Percentiles rank a stretch among this genome's conserved stretches.
phyloP scores from a whole-genome alignment of 1,140 invertebrate species.

The Pseudomyrmex pallidus region DNA sequence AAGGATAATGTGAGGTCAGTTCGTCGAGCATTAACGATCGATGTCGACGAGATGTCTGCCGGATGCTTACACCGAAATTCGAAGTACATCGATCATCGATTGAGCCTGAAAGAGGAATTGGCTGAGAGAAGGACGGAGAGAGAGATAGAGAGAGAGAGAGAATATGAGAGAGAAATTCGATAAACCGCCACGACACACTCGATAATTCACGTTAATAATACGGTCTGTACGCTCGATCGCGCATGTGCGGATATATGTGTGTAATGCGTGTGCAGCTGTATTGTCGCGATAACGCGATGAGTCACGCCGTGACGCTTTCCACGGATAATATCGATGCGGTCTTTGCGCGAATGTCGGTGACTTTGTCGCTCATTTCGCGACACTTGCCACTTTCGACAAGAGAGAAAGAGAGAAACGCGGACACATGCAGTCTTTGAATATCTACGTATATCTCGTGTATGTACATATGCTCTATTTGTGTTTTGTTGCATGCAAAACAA shows the following conservation, averaged over 20 bases:
- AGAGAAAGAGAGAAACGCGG: background rate
- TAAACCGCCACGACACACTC: conserved; percentile 50
- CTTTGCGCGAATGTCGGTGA: conserved; percentile 31
- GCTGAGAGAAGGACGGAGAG: background rate
- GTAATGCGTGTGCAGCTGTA: conserved; percentile 32
- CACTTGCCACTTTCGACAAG: conserved; percentile 1
- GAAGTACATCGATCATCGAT: conserved; percentile 32
- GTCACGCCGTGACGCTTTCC: conserved; percentile 65
- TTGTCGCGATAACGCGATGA: conserved; percentile 61
- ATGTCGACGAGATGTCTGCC: conserved; percentile 71
- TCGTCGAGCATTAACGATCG: conserved; percentile 69
- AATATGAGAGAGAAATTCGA: conserved; percentile 43
- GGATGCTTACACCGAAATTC: conserved; percentile 72
- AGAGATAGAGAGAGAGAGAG: background rate
- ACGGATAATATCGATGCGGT: conserved; percentile 62
- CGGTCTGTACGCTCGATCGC: conserved; percentile 44
- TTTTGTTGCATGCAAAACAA: no score
- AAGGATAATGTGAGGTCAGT: conserved; percentile 71
- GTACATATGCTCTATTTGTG: background rate
- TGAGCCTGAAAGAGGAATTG: background rate
- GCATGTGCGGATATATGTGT: conserved; percentile 43
- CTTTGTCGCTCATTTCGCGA: conserved; percentile 18
- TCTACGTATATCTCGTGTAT: background rate
- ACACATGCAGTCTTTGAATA: conserved; percentile 21
- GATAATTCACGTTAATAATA: conserved; percentile 64